A percentile compares a stretch with the other conserved stretches of the same genome.
These are phyloP conservation scores for Glaucomys volans DNA, from an alignment of 2,113 vertebrate genomes.

Conservation along the genomic window DNA sequence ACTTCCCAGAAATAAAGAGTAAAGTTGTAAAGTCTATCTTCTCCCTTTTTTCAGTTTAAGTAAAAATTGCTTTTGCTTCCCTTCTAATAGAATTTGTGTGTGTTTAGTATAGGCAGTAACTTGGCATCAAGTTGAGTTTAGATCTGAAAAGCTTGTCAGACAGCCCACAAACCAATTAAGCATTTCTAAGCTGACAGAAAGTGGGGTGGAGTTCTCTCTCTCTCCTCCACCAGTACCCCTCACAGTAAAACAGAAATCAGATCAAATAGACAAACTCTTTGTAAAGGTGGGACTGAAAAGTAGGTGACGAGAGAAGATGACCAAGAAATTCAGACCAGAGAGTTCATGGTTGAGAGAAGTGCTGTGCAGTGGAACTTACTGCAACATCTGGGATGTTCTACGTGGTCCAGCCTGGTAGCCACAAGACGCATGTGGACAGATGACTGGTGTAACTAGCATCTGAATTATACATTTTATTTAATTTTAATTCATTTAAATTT, in stretches of 20 bases:
- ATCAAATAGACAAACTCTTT: slow-evolving; percentile 61
- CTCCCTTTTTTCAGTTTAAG: slow-evolving; percentile 57
- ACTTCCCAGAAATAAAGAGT: neutral
- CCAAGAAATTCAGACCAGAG: slow-evolving; percentile 60
- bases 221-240: slow-evolving; percentile 38
- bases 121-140: slow-evolving; percentile 76
- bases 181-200: slow-evolving; percentile 75
- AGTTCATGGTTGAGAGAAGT: slow-evolving; percentile 37
- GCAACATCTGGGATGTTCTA: rapidly evolving
- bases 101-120: slow-evolving; percentile 63
- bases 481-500: neutral
- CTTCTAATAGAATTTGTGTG: slow-evolving; percentile 62
- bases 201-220: slow-evolving; percentile 59
- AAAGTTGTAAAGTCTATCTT: neutral
- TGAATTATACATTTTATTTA: neutral
- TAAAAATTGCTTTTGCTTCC: slow-evolving; percentile 54
- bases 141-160: slow-evolving; percentile 72
- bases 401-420: rapidly evolving
- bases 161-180: slow-evolving; percentile 76
- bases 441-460: neutral
- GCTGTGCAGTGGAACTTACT: neutral
- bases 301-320: slow-evolving; percentile 1
- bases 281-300: slow-evolving; percentile 56
- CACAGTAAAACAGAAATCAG: slow-evolving; percentile 52
- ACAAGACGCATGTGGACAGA: neutral